Conservation (phyloP, 2,113 vertebrate species). For the Rhipidura dahli region DNA sequence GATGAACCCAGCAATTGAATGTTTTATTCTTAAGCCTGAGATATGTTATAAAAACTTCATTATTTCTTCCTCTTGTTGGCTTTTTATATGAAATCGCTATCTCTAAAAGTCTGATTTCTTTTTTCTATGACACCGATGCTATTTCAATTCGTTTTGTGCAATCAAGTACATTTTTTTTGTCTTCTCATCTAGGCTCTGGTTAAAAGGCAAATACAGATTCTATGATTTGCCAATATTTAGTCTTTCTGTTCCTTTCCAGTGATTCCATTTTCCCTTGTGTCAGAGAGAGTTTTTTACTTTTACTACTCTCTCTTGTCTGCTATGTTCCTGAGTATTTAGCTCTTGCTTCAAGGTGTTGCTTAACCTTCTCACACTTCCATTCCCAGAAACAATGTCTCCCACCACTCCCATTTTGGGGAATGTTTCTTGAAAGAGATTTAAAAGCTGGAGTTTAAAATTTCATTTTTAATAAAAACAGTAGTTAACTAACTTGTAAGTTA, state of each 20-base stretch:
- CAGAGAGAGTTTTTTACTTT: not conserved
- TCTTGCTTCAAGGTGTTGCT: not conserved
- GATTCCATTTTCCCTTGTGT: not conserved
- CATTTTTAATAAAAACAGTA: not conserved
- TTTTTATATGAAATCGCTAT: not conserved
- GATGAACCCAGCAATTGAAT: not conserved
- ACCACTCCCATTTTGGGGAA: not conserved
- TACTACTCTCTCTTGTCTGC: not conserved
- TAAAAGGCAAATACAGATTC: not conserved
- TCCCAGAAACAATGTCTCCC: not conserved
- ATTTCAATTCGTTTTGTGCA: not conserved
- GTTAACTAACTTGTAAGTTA: not conserved
- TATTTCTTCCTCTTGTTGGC: not conserved
- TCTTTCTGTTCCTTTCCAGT: not conserved
- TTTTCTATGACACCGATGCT: not conserved
- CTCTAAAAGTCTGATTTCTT: not conserved
- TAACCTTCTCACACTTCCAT: not conserved
- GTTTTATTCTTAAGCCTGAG: not conserved
- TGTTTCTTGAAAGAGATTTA: not conserved
- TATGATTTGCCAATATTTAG: not conserved
- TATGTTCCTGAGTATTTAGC: not conserved
- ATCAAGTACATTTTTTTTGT: not conserved
- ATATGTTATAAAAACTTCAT: not conserved
- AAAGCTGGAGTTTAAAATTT: not conserved
- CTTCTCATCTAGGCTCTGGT: not conserved